A percentile compares a stretch with the other conserved stretches of the same genome.
phyloP scores from a whole-genome alignment of 2,797 vertebrate species.

The Ptychadena robeensis region DNA sequence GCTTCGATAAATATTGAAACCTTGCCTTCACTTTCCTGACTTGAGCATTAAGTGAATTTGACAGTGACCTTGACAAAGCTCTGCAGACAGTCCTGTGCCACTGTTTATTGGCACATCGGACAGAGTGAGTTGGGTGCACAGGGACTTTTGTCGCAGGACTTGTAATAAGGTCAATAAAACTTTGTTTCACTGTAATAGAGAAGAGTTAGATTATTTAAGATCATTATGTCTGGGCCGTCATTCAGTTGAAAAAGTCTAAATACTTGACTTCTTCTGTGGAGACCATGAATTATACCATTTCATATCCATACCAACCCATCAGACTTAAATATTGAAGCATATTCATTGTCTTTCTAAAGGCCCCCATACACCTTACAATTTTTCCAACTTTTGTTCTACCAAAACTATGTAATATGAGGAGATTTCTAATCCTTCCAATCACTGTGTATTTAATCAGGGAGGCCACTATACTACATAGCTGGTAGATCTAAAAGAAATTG shows the following conservation, averaged over 20 bases:
- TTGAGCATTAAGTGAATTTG: conserved; percentile 41
- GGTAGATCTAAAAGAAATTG: too few relatives aligned
- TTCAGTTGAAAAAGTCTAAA: not conserved
- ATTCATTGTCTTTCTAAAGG: too few relatives aligned
- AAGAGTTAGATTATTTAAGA: conserved; percentile 12
- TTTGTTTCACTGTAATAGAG: conserved; percentile 1
- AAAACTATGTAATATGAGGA: too few relatives aligned
- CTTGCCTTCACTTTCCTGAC: conserved; percentile 22
- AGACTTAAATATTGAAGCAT: too few relatives aligned
- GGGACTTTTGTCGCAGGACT: conserved; percentile 25
- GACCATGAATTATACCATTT: too few relatives aligned
- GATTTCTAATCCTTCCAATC: too few relatives aligned
- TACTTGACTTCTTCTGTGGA: too few relatives aligned
- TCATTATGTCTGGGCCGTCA: conserved; percentile 1
- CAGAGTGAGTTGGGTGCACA: conserved; percentile 23
- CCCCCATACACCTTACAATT: too few relatives aligned
- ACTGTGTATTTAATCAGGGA: too few relatives aligned
- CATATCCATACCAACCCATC: too few relatives aligned
- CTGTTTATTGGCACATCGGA: conserved; percentile 40
- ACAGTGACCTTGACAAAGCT: conserved; percentile 46
- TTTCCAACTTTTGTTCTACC: too few relatives aligned
- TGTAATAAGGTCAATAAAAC: conserved; percentile 33
- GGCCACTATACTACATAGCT: too few relatives aligned
- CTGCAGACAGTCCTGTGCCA: conserved; percentile 12
- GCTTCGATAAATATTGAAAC: conserved; percentile 48